Evolutionary conservation across 2,113 vertebrate genomes (phyloP).

Genomic region (Macrotis lagotis): DNA sequence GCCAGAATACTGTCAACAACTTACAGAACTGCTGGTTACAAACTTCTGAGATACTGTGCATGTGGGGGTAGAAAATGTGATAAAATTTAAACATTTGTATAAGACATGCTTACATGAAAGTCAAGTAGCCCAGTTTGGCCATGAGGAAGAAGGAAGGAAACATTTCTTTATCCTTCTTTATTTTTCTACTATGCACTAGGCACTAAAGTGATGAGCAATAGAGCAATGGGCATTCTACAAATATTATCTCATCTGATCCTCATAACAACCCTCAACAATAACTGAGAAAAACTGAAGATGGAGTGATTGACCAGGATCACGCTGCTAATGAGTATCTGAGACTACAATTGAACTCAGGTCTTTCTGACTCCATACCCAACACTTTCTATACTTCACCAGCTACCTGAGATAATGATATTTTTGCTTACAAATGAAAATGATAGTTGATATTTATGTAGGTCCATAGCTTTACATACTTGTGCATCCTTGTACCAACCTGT

Average conservation of each 20-base stretch:
- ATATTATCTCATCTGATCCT: not conserved
- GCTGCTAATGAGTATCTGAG: not conserved
- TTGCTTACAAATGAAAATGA: not conserved
- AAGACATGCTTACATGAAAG: slow-evolving; percentile 23
- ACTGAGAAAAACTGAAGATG: not conserved
- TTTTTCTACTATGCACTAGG: not conserved
- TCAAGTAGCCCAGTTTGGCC: not conserved
- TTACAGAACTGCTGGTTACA: not conserved
- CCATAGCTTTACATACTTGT: not conserved
- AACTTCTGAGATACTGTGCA: slow-evolving; percentile 24
- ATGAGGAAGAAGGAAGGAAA: not conserved
- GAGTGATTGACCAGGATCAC: not conserved
- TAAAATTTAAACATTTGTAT: slow-evolving; percentile 9
- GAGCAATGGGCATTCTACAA: not conserved
- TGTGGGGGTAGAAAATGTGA: not conserved
- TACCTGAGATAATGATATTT: not conserved
- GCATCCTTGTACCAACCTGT: not conserved
- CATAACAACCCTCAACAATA: not conserved
- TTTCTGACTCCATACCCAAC: not conserved
- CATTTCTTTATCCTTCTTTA: not conserved
- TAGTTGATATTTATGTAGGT: not conserved
- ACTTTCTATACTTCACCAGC: not conserved
- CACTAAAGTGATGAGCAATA: not conserved
- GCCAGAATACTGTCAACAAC: not conserved
- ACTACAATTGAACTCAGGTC: not conserved